phyloP scores from a whole-genome alignment of 2,888 invertebrate species.

The Parthenolecanium corni region DNA sequence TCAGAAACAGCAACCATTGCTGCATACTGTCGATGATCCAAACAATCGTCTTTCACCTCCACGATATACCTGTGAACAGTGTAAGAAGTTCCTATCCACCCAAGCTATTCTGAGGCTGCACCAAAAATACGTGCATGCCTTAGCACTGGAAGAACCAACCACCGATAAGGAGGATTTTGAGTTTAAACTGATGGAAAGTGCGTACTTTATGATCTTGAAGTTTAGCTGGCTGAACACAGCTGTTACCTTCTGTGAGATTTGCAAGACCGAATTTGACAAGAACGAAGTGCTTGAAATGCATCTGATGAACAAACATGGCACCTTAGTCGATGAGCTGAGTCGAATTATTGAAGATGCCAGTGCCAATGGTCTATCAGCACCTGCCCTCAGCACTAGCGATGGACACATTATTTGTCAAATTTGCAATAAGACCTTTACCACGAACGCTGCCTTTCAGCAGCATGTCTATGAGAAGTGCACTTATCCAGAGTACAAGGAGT shows the following conservation, averaged over 20 bases:
- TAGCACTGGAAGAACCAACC: slow-evolving; percentile 4
- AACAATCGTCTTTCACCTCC: no score
- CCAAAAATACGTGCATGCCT: slow-evolving; percentile 14
- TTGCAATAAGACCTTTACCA: slow-evolving; percentile 61
- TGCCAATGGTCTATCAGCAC: slow-evolving; percentile 23
- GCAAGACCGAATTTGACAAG: slow-evolving; percentile 12
- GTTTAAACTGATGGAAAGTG: slow-evolving; percentile 15
- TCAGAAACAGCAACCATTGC: no score
- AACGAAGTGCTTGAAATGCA: slow-evolving; percentile 24
- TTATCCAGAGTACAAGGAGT: slow-evolving; percentile 21
- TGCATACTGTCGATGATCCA: no score
- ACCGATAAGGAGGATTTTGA: slow-evolving; percentile 1
- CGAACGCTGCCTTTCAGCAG: slow-evolving; percentile 56
- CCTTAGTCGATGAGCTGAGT: slow-evolving; percentile 29
- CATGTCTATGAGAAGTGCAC: slow-evolving; percentile 59
- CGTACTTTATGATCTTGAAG: slow-evolving; percentile 18
- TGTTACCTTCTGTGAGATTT: slow-evolving; percentile 9
- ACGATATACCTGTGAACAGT: neutral
- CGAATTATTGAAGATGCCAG: slow-evolving; percentile 19
- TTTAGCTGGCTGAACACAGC: slow-evolving; percentile 21
- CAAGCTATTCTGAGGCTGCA: slow-evolving; percentile 4
- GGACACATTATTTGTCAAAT: slow-evolving; percentile 50
- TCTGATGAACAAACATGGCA: slow-evolving; percentile 32
- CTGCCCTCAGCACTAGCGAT: slow-evolving; percentile 9
- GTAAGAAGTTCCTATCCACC: slow-evolving; percentile 1